Evolutionary conservation across 2,797 vertebrate species (phyloP).

Genomic region (Pampus argenteus): DNA sequence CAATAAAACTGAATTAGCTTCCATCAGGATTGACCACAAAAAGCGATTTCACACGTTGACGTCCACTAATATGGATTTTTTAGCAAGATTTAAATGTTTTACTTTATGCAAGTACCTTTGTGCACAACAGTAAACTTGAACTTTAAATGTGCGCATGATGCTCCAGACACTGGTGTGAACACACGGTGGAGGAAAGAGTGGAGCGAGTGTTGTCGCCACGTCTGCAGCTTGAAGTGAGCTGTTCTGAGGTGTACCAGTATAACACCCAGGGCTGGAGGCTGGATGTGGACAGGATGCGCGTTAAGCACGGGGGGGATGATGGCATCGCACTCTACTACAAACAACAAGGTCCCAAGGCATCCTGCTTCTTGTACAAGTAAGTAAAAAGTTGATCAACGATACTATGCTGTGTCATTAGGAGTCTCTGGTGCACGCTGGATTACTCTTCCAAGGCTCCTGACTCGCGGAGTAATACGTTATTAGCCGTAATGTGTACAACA

Average conservation of each 20-base stretch:
- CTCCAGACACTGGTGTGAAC: slow-evolving; percentile 90
- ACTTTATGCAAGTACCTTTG: background rate
- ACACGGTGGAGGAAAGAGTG: slow-evolving; percentile 72
- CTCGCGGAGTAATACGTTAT: too few species aligned
- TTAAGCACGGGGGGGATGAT: slow-evolving; percentile 64
- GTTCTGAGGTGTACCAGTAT: slow-evolving; percentile 87
- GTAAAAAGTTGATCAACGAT: slow-evolving; percentile 30
- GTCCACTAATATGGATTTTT: too few species aligned
- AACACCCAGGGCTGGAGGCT: slow-evolving; percentile 88
- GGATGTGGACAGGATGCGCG: slow-evolving; percentile 84
- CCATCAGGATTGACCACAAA: too few species aligned
- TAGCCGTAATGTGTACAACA: too few species aligned
- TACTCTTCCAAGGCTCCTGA: too few species aligned
- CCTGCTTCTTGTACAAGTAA: slow-evolving; percentile 92
- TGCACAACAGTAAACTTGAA: background rate
- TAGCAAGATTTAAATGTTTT: background rate
- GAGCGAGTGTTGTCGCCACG: slow-evolving; percentile 84
- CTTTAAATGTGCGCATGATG: background rate
- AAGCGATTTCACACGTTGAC: too few species aligned
- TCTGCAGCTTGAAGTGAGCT: slow-evolving; percentile 86
- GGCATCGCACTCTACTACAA: slow-evolving; percentile 80
- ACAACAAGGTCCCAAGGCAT: slow-evolving; percentile 64
- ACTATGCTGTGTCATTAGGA: background rate
- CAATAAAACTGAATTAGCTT: background rate
- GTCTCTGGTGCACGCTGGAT: background rate